These are phyloP conservation scores for Campoplex nolae DNA, from an alignment of 2,888 invertebrate genomes.

Conservation along the genomic window DNA sequence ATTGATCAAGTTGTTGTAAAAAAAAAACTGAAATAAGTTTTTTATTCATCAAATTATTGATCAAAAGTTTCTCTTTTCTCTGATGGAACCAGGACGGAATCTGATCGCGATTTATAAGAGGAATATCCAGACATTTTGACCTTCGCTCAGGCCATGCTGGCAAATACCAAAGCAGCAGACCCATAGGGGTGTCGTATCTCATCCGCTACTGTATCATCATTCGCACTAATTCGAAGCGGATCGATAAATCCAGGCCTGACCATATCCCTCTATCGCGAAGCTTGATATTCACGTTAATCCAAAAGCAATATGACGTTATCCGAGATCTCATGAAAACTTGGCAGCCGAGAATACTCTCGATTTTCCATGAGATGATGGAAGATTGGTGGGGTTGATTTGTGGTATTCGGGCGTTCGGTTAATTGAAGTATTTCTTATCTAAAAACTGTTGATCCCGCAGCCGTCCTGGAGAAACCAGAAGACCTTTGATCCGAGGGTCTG, in stretches of 20 bases:
- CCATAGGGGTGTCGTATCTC: slow-evolving; percentile 1
- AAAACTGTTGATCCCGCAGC: slow-evolving; percentile 82
- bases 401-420: slow-evolving; percentile 74
- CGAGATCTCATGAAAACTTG: slow-evolving; percentile 38
- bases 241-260: slow-evolving; percentile 25
- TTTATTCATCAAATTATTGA: neutral
- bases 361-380: slow-evolving; percentile 23
- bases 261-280: neutral
- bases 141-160: neutral
- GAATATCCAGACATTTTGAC: neutral
- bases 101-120: neutral
- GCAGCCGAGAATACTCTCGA: slow-evolving; percentile 9
- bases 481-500: slow-evolving; percentile 84
- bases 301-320: slow-evolving; percentile 60
- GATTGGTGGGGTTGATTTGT: slow-evolving; percentile 50
- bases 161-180: neutral
- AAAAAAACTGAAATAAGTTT: neutral
- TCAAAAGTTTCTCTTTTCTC: neutral
- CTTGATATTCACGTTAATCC: slow-evolving; percentile 73
- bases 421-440: slow-evolving; percentile 84
- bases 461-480: slow-evolving; percentile 60
- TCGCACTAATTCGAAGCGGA: slow-evolving; percentile 32
- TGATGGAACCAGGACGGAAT: neutral
- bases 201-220: slow-evolving; percentile 6
- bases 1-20: neutral